Evolutionary conservation across 1,140 invertebrate genomes (phyloP), one percentile per base, ranked within the genome.

Genomic region (Drosophila arawakana): DNA sequence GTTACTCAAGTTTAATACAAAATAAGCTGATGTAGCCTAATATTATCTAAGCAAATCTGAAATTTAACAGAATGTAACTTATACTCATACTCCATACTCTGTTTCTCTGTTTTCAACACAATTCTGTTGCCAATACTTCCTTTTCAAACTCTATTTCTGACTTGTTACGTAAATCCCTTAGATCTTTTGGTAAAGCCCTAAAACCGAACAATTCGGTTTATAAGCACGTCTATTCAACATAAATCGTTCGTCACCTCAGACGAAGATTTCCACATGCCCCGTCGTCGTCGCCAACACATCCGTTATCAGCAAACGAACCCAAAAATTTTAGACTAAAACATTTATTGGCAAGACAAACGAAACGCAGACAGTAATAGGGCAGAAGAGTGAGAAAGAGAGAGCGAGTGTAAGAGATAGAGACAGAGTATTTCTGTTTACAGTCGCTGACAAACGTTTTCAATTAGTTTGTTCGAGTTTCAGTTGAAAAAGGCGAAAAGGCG

Each of bases 391-490:
- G 13, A 37, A 8, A 58, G 34, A 8, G 7, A 11, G n/a, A 44
- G 43, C 1, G 18, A 21, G 18, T 21, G 18, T 35, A 4, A 59
- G 44, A 46, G 46, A 15, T 1, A 35, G 60, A 18, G 11, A 47
- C 5, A 13, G 18, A 18, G 25, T 46, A 18, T 47, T 66, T 72
- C 18, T 88, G 84, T 88, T 88, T 88, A 88, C 80, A 80, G 73
- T 66, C 68, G 73, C 84, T 88, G 83, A 88, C 84, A 88, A 88
- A 83, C 84, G 83, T 89, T 80, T 88, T 88, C 83, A 88, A 88
- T 88, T 88, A 88, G 83, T 81, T 57, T 54, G 37, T 55, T 35
- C 52, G 69, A 43, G 58, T 85, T 66, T 50, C 55, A 68, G 74
- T 71, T 62, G 80, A 66, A 65, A 76, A 70, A 85, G 54, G 77